These are phyloP conservation scores for Nemapogon koenigi DNA, from an alignment of 2,888 invertebrate species.

Conservation along the genomic window DNA sequence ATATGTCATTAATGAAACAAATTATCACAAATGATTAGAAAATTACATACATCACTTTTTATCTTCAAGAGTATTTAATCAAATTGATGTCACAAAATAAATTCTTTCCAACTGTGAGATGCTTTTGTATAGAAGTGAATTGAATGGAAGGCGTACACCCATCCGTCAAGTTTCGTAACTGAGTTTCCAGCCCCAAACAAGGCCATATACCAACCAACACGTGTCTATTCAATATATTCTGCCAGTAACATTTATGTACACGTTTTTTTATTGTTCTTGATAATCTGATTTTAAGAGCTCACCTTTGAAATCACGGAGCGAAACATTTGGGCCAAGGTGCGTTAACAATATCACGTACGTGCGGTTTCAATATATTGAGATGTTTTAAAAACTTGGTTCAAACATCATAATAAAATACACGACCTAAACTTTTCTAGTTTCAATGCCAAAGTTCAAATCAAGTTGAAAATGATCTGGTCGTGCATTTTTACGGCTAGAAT, in stretches of 20 bases:
- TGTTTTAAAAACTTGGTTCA: conserved; percentile 37
- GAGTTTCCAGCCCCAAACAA: conserved; percentile 2
- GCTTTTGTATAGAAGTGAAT: too few relatives aligned
- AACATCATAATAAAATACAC: conserved; percentile 20
- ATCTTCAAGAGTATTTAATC: too few relatives aligned
- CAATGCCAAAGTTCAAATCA: conserved; percentile 5
- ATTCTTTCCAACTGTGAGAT: too few relatives aligned
- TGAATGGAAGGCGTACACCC: conserved; percentile 3
- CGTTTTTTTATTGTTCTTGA: conserved; percentile 21
- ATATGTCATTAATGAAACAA: too few relatives aligned
- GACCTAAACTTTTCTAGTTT: conserved; percentile 3
- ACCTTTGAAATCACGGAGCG: conserved; percentile 33
- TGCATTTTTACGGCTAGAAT: conserved; percentile 5
- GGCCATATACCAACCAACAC: conserved; percentile 3
- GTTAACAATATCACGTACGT: conserved; percentile 6
- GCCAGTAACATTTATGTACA: conserved; percentile 5
- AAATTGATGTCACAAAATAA: too few relatives aligned
- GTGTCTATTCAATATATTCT: conserved; percentile 12
- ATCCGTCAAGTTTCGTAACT: conserved; percentile 8
- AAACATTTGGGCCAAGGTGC: conserved; percentile 37
- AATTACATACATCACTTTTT: too few relatives aligned
- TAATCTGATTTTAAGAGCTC: conserved; percentile 28
- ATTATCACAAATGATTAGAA: too few relatives aligned
- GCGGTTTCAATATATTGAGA: conserved; percentile 1
- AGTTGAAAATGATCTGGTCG: conserved; percentile 4